These are phyloP conservation scores for Naso thynnoides DNA, from an alignment of 2,797 vertebrate genomes.

Conservation along the genomic window DNA sequence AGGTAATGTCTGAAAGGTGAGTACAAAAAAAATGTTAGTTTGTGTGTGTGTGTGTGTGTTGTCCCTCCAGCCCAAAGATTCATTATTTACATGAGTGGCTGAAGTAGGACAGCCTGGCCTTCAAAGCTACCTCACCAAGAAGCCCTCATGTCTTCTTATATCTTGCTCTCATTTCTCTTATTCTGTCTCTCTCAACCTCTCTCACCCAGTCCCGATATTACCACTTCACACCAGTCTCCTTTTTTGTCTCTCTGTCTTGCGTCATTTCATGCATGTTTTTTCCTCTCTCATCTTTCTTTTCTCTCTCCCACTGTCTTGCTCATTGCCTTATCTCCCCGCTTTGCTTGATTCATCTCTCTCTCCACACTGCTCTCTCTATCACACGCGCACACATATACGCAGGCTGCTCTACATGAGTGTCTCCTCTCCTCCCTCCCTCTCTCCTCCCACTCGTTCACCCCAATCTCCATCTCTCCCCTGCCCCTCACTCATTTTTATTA, in stretches of 20 bases:
- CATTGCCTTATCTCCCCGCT: slow-evolving; percentile 62
- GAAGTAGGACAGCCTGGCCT: slow-evolving; percentile 66
- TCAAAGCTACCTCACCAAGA: slow-evolving; percentile 48
- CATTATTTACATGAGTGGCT: slow-evolving; percentile 66
- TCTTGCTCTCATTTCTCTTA: slow-evolving; percentile 17
- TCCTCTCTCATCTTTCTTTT: slow-evolving; percentile 26
- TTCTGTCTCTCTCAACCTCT: slow-evolving; percentile 17
- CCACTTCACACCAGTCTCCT: slow-evolving; percentile 37
- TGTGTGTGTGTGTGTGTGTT: slow-evolving; percentile 18
- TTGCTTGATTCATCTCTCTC: slow-evolving; percentile 59
- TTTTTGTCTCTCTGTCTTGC: slow-evolving; percentile 42
- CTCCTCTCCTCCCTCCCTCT: slow-evolving; percentile 60
- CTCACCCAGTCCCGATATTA: background rate
- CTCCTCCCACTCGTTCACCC: slow-evolving; percentile 77
- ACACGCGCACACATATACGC: slow-evolving; percentile 21
- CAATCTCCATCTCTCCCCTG: slow-evolving; percentile 73
- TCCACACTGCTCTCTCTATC: slow-evolving; percentile 39
- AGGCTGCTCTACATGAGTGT: slow-evolving; percentile 60
- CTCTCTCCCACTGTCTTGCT: slow-evolving; percentile 54
- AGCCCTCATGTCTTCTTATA: slow-evolving; percentile 24
- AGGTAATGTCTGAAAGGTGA: slow-evolving; percentile 4
- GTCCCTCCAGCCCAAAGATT: slow-evolving; percentile 43
- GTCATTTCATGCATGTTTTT: slow-evolving; percentile 45
- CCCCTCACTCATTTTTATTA: slow-evolving; percentile 80
- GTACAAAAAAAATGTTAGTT: background rate